Evolutionary conservation across 2,888 invertebrate species (phyloP).

Genomic region (Callinectes sapidus): DNA sequence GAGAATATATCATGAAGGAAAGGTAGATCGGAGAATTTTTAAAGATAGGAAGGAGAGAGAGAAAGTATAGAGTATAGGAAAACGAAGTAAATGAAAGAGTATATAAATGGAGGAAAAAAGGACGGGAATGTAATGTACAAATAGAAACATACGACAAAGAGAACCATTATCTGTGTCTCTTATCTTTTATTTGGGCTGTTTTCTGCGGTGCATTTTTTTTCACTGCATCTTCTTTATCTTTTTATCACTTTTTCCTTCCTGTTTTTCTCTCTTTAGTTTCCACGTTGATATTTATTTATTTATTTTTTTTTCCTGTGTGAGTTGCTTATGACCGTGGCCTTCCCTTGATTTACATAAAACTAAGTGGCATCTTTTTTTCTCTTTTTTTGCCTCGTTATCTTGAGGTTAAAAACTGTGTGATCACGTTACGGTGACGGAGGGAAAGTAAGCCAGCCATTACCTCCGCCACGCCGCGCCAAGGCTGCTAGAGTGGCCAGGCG

Average conservation of each 20-base stretch:
- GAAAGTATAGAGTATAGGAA: neutral
- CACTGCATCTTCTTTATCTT: too few species aligned
- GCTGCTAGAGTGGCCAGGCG: neutral
- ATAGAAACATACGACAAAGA: neutral
- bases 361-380: neutral
- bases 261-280: neutral
- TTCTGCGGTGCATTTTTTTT: neutral
- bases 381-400: conserved; percentile 10
- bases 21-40: neutral
- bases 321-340: conserved; percentile 8
- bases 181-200: neutral
- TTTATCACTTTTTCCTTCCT: neutral
- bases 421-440: conserved; percentile 12
- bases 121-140: neutral
- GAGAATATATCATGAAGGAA: neutral
- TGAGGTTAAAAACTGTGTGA: neutral
- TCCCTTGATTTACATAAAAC: conserved; percentile 6
- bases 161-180: neutral
- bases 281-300: neutral
- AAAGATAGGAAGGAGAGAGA: neutral
- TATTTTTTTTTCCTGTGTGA: neutral
- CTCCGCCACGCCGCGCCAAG: neutral
- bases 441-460: conserved; percentile 7
- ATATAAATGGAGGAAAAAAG: neutral
- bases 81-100: neutral